Conservation (phyloP, 2,888 invertebrate genomes). For the Anaspis maculata region DNA sequence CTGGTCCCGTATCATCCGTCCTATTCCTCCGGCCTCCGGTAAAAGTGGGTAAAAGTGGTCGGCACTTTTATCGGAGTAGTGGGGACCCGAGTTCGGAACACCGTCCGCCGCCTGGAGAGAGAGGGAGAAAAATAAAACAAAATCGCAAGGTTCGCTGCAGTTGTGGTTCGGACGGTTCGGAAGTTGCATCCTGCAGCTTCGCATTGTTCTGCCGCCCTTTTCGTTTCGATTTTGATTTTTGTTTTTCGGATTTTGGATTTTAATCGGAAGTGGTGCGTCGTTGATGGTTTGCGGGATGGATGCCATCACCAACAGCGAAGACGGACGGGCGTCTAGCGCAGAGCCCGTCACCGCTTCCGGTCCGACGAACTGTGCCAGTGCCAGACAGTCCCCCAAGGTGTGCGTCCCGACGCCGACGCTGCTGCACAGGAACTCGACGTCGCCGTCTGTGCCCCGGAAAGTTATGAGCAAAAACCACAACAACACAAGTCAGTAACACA, state of each 20-base stretch:
- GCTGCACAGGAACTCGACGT: conserved; percentile 44
- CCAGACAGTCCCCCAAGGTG: conserved; percentile 33
- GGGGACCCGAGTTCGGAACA: conserved; percentile 19
- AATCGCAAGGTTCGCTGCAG: conserved; percentile 34
- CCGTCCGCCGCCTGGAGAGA: conserved; percentile 17
- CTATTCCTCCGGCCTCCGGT: neutral
- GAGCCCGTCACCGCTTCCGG: conserved; percentile 18
- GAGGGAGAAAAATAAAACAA: conserved; percentile 37
- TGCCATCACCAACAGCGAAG: conserved; percentile 21
- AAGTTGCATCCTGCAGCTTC: conserved; percentile 27
- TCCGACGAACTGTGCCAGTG: conserved; percentile 26
- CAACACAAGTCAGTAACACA: conserved; percentile 53
- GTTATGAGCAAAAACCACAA: conserved; percentile 57
- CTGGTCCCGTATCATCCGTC: no score
- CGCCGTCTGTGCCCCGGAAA: conserved; percentile 50
- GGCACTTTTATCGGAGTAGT: conserved; percentile 4
- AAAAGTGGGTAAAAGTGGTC: no score
- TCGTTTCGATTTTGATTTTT: neutral
- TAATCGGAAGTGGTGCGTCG: neutral
- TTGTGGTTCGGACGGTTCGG: conserved; percentile 30
- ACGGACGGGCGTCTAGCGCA: conserved; percentile 19
- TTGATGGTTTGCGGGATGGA: conserved; percentile 31
- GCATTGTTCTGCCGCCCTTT: conserved; percentile 6
- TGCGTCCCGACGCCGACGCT: conserved; percentile 23
- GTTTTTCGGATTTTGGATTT: neutral